Percentiles rank a stretch among this genome's conserved stretches.
Evolutionary conservation across 1,140 invertebrate genomes (phyloP).

Genomic region (Tenebrio molitor): DNA sequence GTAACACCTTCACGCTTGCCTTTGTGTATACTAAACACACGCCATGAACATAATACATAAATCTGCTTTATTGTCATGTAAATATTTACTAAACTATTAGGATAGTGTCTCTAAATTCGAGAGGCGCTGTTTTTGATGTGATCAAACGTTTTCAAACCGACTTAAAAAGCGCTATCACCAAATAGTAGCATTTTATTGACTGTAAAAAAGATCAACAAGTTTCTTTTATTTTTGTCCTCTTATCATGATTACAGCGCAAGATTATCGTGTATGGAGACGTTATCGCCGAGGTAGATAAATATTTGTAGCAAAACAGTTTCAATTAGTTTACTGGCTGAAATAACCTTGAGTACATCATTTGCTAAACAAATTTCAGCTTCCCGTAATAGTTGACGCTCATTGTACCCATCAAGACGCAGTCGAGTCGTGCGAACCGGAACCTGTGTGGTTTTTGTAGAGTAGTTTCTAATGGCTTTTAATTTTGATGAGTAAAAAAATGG

Average conservation of each 20-base stretch:
- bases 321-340: conserved; percentile 7
- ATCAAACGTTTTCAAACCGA: not conserved
- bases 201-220: not conserved
- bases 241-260: conserved; percentile 7
- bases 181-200: not conserved
- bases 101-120: not conserved
- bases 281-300: conserved; percentile 21
- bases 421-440: not conserved
- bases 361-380: conserved; percentile 29
- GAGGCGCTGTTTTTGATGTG: not conserved
- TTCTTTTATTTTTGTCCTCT: not conserved
- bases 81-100: conserved; percentile 11
- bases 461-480: conserved; percentile 36
- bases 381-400: conserved; percentile 2
- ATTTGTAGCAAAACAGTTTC: conserved; percentile 38
- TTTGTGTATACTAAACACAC: not conserved
- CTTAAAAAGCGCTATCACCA: not conserved
- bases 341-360: conserved; percentile 15
- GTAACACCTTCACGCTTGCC: not conserved
- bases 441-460: conserved; percentile 31
- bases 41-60: not conserved
- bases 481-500: conserved; percentile 68
- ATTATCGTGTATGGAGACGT: not conserved
- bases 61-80: conserved; percentile 10
- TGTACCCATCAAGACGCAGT: not conserved